phyloP scores from a whole-genome alignment of 2,888 invertebrate species.

The Hymenopus coronatus region DNA sequence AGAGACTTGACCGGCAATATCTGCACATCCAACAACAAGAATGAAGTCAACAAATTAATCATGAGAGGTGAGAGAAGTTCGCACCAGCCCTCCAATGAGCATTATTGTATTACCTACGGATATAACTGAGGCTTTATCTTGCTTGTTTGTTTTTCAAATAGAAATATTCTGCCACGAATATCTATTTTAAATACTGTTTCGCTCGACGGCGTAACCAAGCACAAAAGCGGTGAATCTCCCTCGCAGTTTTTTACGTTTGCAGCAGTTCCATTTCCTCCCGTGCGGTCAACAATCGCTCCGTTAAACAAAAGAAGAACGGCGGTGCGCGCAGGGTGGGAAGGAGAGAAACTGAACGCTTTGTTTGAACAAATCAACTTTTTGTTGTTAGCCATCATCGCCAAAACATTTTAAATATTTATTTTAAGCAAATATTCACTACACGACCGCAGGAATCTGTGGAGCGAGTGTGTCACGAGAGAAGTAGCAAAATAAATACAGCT shows the following conservation, averaged over 20 bases:
- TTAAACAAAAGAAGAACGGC: background rate
- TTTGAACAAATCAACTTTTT: background rate
- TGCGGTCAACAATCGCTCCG: background rate
- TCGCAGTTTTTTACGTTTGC: background rate
- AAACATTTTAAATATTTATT: constrained; percentile 13
- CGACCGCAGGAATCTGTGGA: background rate
- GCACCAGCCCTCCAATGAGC: background rate
- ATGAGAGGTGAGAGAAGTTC: too few relatives aligned
- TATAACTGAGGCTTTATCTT: background rate
- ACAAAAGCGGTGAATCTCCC: background rate
- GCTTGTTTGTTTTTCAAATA: background rate
- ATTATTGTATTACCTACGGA: background rate
- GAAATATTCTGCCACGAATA: background rate
- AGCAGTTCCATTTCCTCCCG: background rate
- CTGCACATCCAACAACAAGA: too few relatives aligned
- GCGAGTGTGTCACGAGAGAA: background rate
- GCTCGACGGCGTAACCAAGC: background rate
- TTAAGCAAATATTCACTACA: constrained; percentile 13
- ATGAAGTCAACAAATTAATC: too few relatives aligned
- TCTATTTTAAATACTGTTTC: background rate
- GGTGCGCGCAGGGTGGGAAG: background rate
- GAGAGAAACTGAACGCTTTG: background rate
- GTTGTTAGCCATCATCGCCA: constrained; percentile 2
- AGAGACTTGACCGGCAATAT: too few relatives aligned
- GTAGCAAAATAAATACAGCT: background rate